Evolutionary conservation across 2,888 invertebrate genomes (phyloP).

Genomic region (Cataglyphis cursor): DNA sequence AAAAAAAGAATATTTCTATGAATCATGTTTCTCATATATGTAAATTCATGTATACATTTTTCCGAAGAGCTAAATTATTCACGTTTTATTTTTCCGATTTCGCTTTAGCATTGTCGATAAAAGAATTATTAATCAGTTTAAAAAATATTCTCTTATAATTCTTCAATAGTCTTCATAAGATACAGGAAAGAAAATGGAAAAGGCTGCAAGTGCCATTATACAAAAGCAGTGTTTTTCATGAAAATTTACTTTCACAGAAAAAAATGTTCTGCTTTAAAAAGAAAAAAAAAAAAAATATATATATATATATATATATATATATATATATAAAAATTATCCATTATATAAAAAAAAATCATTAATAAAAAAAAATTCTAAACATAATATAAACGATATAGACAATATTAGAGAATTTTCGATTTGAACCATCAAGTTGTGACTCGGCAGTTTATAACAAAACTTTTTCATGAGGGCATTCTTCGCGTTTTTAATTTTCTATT

Average conservation of each 20-base stretch:
- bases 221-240: conserved; percentile 1
- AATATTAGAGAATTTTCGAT: conserved; percentile 25
- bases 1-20: neutral
- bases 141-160: neutral
- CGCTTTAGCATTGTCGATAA: neutral
- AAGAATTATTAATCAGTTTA: conserved; percentile 12
- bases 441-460: conserved; percentile 1
- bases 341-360: neutral
- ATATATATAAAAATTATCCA: conserved; percentile 14
- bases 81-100: conserved; percentile 4
- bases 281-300: neutral
- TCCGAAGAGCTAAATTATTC: neutral
- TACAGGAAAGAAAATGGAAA: neutral
- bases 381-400: conserved; percentile 4
- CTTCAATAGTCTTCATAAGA: neutral
- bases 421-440: neutral
- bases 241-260: conserved; percentile 16
- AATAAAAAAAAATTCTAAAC: conserved; percentile 26
- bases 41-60: conserved; percentile 5
- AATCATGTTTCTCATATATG: conserved; percentile 13
- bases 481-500: conserved; percentile 8
- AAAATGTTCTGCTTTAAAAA: conserved; percentile 34
- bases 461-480: conserved; percentile 13
- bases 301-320: neutral
- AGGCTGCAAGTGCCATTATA: conserved; percentile 21